Evolutionary conservation across 2,888 invertebrate genomes (phyloP).

Genomic region (Reticulitermes lucifugus): DNA sequence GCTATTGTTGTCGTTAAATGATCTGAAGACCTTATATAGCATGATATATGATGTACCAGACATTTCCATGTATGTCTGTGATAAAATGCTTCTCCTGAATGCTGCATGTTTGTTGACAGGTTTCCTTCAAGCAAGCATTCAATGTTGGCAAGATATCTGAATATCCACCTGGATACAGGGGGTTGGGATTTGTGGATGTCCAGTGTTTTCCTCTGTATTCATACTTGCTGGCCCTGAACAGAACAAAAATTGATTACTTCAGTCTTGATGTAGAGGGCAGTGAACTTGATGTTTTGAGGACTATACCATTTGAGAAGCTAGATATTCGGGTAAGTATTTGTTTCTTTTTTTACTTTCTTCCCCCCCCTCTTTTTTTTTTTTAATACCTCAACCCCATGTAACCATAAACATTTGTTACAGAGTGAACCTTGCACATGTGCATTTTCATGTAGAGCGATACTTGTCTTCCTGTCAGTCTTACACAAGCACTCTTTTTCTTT

Average conservation of each 20-base stretch:
- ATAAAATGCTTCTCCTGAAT: neutral
- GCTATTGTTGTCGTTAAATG: no score
- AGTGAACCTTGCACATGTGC: neutral
- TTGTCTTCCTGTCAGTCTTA: no score
- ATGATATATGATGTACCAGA: no score
- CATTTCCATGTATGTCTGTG: neutral
- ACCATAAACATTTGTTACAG: neutral
- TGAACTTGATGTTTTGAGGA: slow-evolving; percentile 66
- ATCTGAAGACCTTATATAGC: no score
- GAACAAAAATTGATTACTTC: slow-evolving; percentile 67
- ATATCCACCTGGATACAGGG: slow-evolving; percentile 53
- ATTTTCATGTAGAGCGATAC: no score
- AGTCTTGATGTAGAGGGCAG: slow-evolving; percentile 69
- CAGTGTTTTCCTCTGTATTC: slow-evolving; percentile 68
- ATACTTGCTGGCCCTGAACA: slow-evolving; percentile 65
- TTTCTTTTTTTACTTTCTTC: no score
- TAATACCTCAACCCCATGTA: neutral
- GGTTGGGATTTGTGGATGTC: slow-evolving; percentile 60
- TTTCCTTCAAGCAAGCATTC: slow-evolving; percentile 62
- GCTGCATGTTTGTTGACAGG: slow-evolving; percentile 57
- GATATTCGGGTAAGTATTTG: slow-evolving; percentile 61
- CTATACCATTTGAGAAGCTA: slow-evolving; percentile 66
- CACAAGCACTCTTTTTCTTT: no score
- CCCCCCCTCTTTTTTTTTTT: no score
- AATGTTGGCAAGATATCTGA: slow-evolving; percentile 60